Evolutionary conservation across 1,140 invertebrate species (phyloP).

Genomic region (Drosophila littoralis): DNA sequence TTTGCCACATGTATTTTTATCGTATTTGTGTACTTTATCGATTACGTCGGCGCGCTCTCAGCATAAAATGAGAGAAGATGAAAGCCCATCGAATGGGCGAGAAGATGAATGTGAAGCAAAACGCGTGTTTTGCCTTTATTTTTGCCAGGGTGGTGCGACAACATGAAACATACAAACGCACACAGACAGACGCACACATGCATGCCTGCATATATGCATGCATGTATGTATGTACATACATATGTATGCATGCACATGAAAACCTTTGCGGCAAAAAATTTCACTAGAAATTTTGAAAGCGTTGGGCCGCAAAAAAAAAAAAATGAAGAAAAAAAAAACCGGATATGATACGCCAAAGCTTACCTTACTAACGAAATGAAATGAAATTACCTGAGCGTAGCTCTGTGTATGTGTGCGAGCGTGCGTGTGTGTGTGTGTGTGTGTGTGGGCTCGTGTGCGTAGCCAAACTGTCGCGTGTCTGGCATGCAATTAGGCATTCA

Average conservation of each 20-base stretch:
- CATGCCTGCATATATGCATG: background rate
- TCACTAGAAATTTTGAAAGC: conserved; percentile 81
- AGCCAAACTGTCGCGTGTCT: conserved; percentile 73
- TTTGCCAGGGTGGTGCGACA: conserved; percentile 42
- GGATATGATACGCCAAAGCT: conserved; percentile 73
- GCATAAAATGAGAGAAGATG: conserved; percentile 53
- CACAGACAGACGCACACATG: conserved; percentile 1
- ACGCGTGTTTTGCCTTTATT: conserved; percentile 56
- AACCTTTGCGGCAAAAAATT: conserved; percentile 53
- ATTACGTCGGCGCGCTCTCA: conserved; percentile 63
- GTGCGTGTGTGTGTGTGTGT: conserved; percentile 13
- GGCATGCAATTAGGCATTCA: conserved; percentile 79
- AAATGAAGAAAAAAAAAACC: conserved; percentile 52
- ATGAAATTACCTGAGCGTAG: conserved; percentile 60
- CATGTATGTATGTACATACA: conserved; percentile 2
- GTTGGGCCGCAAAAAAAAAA: conserved; percentile 64
- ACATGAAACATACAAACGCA: conserved; percentile 28
- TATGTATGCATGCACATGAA: conserved; percentile 31
- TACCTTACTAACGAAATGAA: conserved; percentile 56
- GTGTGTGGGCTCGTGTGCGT: conserved; percentile 38
- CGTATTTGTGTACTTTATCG: conserved; percentile 68
- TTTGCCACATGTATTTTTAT: conserved; percentile 57
- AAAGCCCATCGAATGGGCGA: conserved; percentile 32
- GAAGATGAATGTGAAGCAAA: conserved; percentile 56
- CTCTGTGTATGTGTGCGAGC: conserved; percentile 28